Evolutionary conservation across 30 jellyfish, hydroid and myxozoan species (phyloP).

Genomic region (Aurelia coerulea): DNA sequence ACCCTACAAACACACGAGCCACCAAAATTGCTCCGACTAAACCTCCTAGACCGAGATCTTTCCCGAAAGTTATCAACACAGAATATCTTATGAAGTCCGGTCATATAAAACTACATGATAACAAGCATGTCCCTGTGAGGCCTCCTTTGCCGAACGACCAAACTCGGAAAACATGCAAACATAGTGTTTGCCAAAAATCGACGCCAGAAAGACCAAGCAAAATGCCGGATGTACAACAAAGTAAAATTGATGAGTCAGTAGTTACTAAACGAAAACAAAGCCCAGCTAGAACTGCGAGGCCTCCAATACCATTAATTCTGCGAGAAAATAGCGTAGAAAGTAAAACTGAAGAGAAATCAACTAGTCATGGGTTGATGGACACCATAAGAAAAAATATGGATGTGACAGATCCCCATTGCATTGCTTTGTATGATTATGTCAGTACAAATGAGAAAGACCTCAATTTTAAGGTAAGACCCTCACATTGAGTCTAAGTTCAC

Average conservation of each 20-base stretch:
- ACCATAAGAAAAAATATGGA: slow-evolving; percentile 1
- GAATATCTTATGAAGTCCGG: slow-evolving; percentile 4
- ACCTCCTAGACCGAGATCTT: slow-evolving; percentile 55
- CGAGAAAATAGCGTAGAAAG: slow-evolving; percentile 7
- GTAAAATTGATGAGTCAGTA: neutral
- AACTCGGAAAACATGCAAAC: neutral
- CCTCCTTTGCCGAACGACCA: slow-evolving; percentile 13
- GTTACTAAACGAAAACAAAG: slow-evolving; percentile 10
- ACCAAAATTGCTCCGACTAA: slow-evolving; percentile 12
- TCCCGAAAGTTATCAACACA: slow-evolving; percentile 25
- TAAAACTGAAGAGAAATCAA: neutral
- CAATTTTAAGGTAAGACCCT: slow-evolving; percentile 36
- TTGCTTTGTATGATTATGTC: slow-evolving; percentile 48
- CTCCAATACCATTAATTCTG: slow-evolving; percentile 57
- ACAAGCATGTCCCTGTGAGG: slow-evolving; percentile 24
- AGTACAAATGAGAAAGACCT: slow-evolving; percentile 23
- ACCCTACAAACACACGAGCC: no score
- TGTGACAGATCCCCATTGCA: slow-evolving; percentile 54
- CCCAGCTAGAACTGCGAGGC: slow-evolving; percentile 64
- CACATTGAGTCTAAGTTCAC: neutral
- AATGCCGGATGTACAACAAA: neutral
- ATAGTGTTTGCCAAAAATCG: neutral
- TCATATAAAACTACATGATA: neutral
- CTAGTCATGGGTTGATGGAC: slow-evolving; percentile 9
- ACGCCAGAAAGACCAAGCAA: neutral